Evolutionary conservation across 2,797 vertebrate species (phyloP).

Genomic region (Pantherophis vulpinus): DNA sequence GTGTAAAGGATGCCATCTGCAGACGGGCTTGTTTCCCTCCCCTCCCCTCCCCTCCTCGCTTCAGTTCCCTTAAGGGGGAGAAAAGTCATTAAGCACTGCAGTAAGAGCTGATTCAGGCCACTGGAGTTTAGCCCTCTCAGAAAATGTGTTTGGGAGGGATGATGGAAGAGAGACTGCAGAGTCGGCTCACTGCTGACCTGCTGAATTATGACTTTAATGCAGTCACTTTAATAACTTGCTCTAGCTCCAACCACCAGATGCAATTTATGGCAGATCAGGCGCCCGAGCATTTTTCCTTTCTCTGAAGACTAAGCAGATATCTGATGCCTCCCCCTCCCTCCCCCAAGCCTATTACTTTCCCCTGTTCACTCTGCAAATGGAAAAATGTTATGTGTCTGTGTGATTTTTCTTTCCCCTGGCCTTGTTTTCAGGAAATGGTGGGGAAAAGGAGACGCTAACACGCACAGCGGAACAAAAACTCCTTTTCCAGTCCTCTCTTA

Average conservation of each 20-base stretch:
- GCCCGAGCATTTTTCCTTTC: slow-evolving; percentile 63
- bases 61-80: background rate
- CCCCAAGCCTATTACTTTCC: slow-evolving; percentile 65
- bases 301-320: slow-evolving; percentile 66
- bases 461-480: slow-evolving; percentile 30
- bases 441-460: slow-evolving; percentile 52
- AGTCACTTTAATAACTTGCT: slow-evolving; percentile 61
- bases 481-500: background rate
- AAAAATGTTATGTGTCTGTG: slow-evolving; percentile 65
- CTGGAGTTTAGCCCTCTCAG: slow-evolving; percentile 11
- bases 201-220: slow-evolving; percentile 64
- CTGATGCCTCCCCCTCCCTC: slow-evolving; percentile 51
- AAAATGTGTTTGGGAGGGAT: slow-evolving; percentile 42
- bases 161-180: slow-evolving; percentile 55
- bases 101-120: slow-evolving; percentile 41
- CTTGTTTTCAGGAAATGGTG: slow-evolving; percentile 66
- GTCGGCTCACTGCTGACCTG: slow-evolving; percentile 46
- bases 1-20: slow-evolving; percentile 6
- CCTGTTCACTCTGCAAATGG: slow-evolving; percentile 66
- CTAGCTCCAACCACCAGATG: slow-evolving; percentile 66
- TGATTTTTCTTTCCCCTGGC: slow-evolving; percentile 45
- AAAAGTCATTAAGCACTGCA: slow-evolving; percentile 20
- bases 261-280: slow-evolving; percentile 63
- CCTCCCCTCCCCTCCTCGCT: background rate
- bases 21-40: background rate